Base-by-base conservation (phyloP, 2,888 invertebrate species). In the Ferrisia virgata region DNA sequence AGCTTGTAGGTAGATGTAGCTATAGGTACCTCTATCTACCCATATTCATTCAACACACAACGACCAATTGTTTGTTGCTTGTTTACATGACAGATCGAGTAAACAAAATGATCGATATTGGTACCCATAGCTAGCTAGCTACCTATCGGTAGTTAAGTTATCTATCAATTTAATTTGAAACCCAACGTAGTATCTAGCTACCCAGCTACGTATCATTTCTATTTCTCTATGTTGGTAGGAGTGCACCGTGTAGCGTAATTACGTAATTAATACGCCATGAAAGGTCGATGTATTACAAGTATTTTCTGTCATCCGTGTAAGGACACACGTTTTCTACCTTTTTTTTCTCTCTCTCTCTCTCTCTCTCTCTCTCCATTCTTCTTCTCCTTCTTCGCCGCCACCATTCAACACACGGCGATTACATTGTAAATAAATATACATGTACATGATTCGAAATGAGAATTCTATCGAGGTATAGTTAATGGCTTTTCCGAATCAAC, bases 261-360 rank as follows among this genome's bases (percentile, higher is more conserved):
- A 72, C 72, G 33, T 72, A 72, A 72, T 72, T 72, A 72, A 72
- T 72, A 33, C 33, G 33, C n/a, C 72, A 33, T 72, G 72, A 72
- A 72, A 72, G 72, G 72, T 72, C 72, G 72, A 72, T n/a, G 31
- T 33, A n/a, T 72, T 72, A 31, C 28, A 5, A 2, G 28, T 64
- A 64, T 64, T 64, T 72, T 33, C 36, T 33, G 33, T 72, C 72
- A 5, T 13, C 72, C 72, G 72, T 72, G 72, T 33, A 72, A 72
- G 72, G 72, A 72, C 72, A 28, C 28, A 18, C n/a, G 47, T 47
- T 47, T 47, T 47, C 47, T 47, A 6, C 18, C 6, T 18, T 47
- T 18, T 47, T 47, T 43, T 3, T 3, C 43, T 4, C 28, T 64
- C 22, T 25, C 13, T 43, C 13, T 43, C 13, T 15, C 3, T 2